Evolutionary conservation across 1,140 invertebrate species (phyloP).

Genomic region (Piezodorus guildinii): DNA sequence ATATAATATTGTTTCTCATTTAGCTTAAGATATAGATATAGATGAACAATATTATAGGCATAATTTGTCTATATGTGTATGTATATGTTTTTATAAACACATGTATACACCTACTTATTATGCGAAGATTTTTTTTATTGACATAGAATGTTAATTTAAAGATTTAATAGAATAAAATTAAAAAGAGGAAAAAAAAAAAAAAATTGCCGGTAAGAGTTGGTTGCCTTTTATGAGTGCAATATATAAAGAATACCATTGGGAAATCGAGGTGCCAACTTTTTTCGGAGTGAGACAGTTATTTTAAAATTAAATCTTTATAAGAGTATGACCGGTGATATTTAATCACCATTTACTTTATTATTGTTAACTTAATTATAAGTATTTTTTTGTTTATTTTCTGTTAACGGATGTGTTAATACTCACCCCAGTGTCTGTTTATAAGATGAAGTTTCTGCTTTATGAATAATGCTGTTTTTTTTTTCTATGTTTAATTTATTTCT

Average conservation of each 20-base stretch:
- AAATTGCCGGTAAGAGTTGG: background rate
- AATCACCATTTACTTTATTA: background rate
- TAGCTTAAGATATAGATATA: constrained; percentile 1
- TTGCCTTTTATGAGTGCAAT: background rate
- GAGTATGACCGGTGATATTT: background rate
- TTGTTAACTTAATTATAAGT: constrained; percentile 8
- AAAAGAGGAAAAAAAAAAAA: background rate
- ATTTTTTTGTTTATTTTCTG: constrained; percentile 3
- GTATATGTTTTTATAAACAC: too few species aligned
- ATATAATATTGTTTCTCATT: background rate
- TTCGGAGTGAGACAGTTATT: background rate
- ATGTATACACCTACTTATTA: too few species aligned
- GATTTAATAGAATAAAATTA: background rate
- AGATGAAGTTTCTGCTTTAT: background rate
- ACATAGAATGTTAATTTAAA: background rate
- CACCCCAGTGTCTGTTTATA: background rate
- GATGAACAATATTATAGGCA: background rate
- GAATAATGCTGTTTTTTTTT: background rate
- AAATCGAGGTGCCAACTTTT: background rate
- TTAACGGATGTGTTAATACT: constrained; percentile 3
- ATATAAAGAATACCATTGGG: background rate
- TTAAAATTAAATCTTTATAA: background rate
- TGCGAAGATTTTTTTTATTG: background rate
- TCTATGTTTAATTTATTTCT: background rate
- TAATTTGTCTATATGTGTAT: background rate